phyloP scores from a whole-genome alignment of 2,888 invertebrate genomes.

The Crossocerus cetratus region DNA sequence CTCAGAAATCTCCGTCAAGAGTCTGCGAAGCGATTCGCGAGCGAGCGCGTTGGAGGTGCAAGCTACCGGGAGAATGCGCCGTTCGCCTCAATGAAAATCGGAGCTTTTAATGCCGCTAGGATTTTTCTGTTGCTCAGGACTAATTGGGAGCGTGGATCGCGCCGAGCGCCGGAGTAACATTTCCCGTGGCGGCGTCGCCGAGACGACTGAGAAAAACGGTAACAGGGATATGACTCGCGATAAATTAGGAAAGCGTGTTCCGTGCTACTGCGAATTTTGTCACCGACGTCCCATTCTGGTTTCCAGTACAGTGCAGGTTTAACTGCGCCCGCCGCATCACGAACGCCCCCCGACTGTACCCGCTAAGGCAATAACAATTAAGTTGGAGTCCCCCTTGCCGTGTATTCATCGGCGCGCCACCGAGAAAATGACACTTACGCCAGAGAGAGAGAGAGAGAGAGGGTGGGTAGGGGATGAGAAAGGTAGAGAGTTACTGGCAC shows the following conservation, averaged over 20 bases:
- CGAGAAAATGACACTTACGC: too few species aligned
- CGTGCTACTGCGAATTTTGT: conserved; percentile 4
- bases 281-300: conserved; percentile 37
- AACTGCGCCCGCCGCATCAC: conserved; percentile 54
- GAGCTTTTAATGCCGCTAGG: too few species aligned
- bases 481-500: background rate
- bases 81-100: too few species aligned
- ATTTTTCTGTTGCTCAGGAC: too few species aligned
- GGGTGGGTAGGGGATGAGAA: too few species aligned
- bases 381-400: background rate
- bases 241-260: conserved; percentile 47
- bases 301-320: conserved; percentile 53
- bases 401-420: background rate
- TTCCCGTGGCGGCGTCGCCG: background rate
- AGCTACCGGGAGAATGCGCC: too few species aligned
- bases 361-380: conserved; percentile 48
- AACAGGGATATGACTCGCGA: conserved; percentile 17
- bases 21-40: background rate
- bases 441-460: too few species aligned
- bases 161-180: too few species aligned
- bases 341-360: conserved; percentile 26
- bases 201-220: conserved; percentile 17
- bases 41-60: too few species aligned
- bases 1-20: conserved; percentile 18
- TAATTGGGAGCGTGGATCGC: too few species aligned